These are phyloP conservation scores for Discoglossus pictus DNA, from an alignment of 2,797 vertebrate genomes.

Conservation along the genomic window DNA sequence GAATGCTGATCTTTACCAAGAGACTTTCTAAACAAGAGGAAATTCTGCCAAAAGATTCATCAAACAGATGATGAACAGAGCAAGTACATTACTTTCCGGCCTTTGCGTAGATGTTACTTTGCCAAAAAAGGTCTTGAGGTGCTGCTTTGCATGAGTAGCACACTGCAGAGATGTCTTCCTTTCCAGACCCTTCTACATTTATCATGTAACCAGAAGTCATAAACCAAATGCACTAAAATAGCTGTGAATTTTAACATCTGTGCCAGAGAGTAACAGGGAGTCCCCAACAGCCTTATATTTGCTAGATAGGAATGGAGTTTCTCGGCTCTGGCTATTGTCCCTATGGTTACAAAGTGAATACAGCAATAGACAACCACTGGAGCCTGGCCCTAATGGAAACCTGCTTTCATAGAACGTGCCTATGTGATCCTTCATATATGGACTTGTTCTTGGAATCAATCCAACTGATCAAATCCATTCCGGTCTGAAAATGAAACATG, in stretches of 20 bases:
- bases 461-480: constrained; percentile 3
- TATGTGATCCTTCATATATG: background rate
- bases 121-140: constrained; percentile 47
- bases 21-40: constrained; percentile 31
- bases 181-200: constrained; percentile 19
- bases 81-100: constrained; percentile 39
- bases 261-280: constrained; percentile 42
- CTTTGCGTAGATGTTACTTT: constrained; percentile 9
- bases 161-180: background rate
- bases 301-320: constrained; percentile 10
- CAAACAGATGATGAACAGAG: constrained; percentile 42
- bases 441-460: background rate
- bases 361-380: background rate
- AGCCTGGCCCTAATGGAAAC: background rate
- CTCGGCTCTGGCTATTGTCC: background rate
- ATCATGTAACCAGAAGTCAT: constrained; percentile 26
- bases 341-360: constrained; percentile 30
- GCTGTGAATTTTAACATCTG: constrained; percentile 33
- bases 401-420: background rate
- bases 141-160: constrained; percentile 16
- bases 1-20: constrained; percentile 9
- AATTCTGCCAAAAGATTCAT: constrained; percentile 33
- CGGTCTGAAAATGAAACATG: too few relatives aligned
- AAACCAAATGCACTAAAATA: constrained; percentile 47
- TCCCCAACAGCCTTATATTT: constrained; percentile 28